Evolutionary conservation across 2,113 vertebrate genomes (phyloP), one percentile per base, ranked within the genome.

Genomic region (Nothobranchius furzeri): DNA sequence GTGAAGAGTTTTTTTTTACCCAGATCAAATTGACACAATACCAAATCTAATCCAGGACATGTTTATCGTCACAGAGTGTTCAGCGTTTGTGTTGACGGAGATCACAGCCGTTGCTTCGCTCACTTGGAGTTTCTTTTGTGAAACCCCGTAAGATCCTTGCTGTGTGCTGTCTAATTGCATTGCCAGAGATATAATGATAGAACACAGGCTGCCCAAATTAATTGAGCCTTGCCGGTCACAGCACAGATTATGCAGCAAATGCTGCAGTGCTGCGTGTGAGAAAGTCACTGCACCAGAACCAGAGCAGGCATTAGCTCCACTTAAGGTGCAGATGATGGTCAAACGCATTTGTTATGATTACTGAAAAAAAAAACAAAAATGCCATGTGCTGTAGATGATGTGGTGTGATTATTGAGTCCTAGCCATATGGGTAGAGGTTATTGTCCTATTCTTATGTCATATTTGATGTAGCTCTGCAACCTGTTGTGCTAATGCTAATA

Each of bases 221-320:
- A 90, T 88, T 87, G 83, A 90, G 81, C 74, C 76, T 88, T 88
- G 85, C 85, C 87, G 80, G 84, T 91, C 86, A 89, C 75, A 71
- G 73, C 75, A 84, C 83, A 90, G 85, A 89, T 89, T 89, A 87
- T 89, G 87, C 84, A 89, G 76, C 79, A 83, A 87, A 83, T 85
- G 61, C 77, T 83, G 87, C 82, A 85, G 79, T 81, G 81, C 73
- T 86, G 64, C 71, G 68, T 79, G 79, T 73, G 77, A 79, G 82
- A 60, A 64, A 82, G 73, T 80, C 78, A 78, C 78, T 82, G 89
- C 86, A 86, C 71, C 84, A 86, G 75, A 86, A 68, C 75, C 73
- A 71, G 64, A 64, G 71, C 60, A 59, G 64, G n/a, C 54, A 64
- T 74, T 75, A 78, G 51, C 73, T 74, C 64, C 65, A 60, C 2